Base-by-base conservation (phyloP, 2,113 vertebrate genomes). In the Halichoeres trimaculatus region DNA sequence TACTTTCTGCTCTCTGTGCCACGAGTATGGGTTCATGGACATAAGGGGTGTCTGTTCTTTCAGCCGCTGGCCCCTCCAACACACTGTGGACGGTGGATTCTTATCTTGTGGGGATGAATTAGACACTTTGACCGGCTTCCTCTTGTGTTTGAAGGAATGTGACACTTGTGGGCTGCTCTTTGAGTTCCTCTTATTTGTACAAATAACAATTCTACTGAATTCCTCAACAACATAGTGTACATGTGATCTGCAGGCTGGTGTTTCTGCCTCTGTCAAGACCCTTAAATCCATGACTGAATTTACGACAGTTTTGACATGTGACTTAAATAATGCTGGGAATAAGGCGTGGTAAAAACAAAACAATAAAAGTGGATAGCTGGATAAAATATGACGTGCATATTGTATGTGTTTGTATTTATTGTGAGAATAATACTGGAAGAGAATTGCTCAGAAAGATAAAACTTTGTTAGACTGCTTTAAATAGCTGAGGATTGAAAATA, bases 1-100 rank as follows among this genome's bases (percentile, higher is more conserved):
- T 48, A 59, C 51, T 52, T 70, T 55, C 41, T 36, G 20, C 59
- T 43, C 71, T 40, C 58, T 23, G 55, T 58, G 34, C 45, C 45
- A 4, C 92, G 90, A 94, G 91, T 92, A 78, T 94, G 91, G 30
- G 62, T 91, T 85, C 88, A 84, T 59, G 86, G 94, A 95, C 95
- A 93, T 91, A 92, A 89, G 87, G 78, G 73, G 76, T 60, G 88
- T 70, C 92, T 93, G 90, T 93, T 92, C 90, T 74, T 86, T 90
- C 76, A 77, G 85, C 72, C 78, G 76, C 85, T 83, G 78, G 66
- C 83, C 89, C 87, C 85, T 90, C 91, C 91, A 90, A 93, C 91
- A 78, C 91, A 74, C 77, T 80, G 86, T 56, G 41, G 69, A 77
- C 85, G 85, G 84, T 72, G 77, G 85, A 89, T 85, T 91, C 90